phyloP scores from a whole-genome alignment of 2,797 vertebrate genomes.

The Crenuchus spilurus region DNA sequence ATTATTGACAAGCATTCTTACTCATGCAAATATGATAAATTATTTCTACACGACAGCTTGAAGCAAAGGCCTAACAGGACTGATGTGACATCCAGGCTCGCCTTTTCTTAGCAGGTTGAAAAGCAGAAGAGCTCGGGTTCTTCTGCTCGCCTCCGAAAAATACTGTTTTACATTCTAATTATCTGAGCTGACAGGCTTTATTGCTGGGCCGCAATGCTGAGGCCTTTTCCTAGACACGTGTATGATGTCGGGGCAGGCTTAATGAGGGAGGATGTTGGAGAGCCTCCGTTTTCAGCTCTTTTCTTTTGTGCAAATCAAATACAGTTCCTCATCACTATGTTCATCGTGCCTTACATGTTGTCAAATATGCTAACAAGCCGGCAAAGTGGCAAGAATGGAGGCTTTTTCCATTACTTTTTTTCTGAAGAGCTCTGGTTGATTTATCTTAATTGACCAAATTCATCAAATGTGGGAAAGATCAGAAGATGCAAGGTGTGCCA shows the following conservation, averaged over 20 bases:
- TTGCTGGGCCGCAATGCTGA: slow-evolving; percentile 70
- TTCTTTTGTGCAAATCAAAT: slow-evolving; percentile 46
- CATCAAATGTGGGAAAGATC: slow-evolving; percentile 61
- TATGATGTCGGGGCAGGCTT: slow-evolving; percentile 71
- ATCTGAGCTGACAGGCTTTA: slow-evolving; percentile 78
- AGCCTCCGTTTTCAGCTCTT: slow-evolving; percentile 64
- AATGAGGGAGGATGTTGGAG: slow-evolving; percentile 79
- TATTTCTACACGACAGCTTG: slow-evolving; percentile 81
- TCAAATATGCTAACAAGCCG: slow-evolving; percentile 43
- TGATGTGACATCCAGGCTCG: slow-evolving; percentile 70
- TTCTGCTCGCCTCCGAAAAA: slow-evolving; percentile 67
- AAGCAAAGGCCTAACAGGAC: slow-evolving; percentile 71
- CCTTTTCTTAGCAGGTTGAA: slow-evolving; percentile 65
- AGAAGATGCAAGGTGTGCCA: slow-evolving; percentile 58
- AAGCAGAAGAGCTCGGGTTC: slow-evolving; percentile 71
- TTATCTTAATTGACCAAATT: slow-evolving; percentile 61
- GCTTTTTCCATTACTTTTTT: background rate
- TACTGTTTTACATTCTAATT: slow-evolving; percentile 82
- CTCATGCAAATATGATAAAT: slow-evolving; percentile 83
- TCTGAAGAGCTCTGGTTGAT: slow-evolving; percentile 21
- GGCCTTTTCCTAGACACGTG: slow-evolving; percentile 74
- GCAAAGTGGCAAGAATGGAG: background rate
- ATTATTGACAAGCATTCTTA: slow-evolving; percentile 82
- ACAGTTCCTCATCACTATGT: slow-evolving; percentile 47
- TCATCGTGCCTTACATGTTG: slow-evolving; percentile 39